Evolutionary conservation across 2,888 invertebrate genomes (phyloP).

Genomic region (Altica lythri): DNA sequence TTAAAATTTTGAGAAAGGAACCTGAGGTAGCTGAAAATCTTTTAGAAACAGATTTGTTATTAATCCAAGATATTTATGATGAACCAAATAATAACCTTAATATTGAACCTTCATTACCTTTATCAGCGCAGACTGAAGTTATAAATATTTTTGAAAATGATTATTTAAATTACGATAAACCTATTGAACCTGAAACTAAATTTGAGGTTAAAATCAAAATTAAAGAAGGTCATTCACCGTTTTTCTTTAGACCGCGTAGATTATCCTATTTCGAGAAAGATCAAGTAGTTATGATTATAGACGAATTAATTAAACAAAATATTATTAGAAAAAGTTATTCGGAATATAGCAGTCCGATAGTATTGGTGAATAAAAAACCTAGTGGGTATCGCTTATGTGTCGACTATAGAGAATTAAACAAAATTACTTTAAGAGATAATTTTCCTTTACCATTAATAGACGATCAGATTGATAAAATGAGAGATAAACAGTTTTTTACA

Average conservation of each 20-base stretch:
- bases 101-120: too few species aligned
- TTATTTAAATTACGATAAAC: background rate
- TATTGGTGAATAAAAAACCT: background rate
- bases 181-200: background rate
- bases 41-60: background rate
- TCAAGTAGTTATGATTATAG: background rate
- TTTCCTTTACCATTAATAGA: constrained; percentile 10
- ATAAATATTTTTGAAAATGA: background rate
- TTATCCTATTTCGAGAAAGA: background rate
- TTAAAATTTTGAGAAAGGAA: constrained; percentile 1
- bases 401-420: constrained; percentile 8
- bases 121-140: too few species aligned
- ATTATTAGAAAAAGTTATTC: constrained; percentile 2
- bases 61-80: background rate
- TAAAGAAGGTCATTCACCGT: background rate
- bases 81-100: too few species aligned
- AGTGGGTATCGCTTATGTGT: background rate
- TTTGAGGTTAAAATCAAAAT: background rate
- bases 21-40: background rate
- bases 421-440: constrained; percentile 1
- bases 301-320: background rate
- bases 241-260: constrained; percentile 3
- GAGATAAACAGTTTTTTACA: constrained; percentile 1
- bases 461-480: constrained; percentile 12
- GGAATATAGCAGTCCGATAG: background rate